These are phyloP conservation scores for Ictalurus punctatus DNA, from an alignment of 2,113 vertebrate species.

Conservation along the genomic window DNA sequence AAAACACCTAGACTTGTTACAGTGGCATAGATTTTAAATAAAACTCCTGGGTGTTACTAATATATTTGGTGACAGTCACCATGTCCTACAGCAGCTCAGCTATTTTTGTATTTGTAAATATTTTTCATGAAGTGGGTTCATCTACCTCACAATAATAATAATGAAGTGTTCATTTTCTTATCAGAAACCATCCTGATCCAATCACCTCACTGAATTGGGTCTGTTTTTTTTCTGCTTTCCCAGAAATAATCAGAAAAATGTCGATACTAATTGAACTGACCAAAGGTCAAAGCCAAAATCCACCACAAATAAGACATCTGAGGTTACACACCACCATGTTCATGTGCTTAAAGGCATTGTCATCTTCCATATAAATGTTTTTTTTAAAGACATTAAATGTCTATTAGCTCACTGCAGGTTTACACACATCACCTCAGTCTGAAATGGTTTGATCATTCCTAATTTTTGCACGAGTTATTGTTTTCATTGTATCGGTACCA, in stretches of 20 bases:
- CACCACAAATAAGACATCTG: not conserved
- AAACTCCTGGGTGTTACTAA: not conserved
- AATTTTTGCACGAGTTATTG: constrained; percentile 21
- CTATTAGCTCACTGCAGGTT: constrained; percentile 28
- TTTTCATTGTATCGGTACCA: constrained; percentile 33
- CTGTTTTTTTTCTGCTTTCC: constrained; percentile 44
- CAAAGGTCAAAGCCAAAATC: constrained; percentile 40
- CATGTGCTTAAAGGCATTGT: not conserved
- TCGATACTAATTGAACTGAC: constrained; percentile 23
- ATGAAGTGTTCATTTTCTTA: constrained; percentile 1
- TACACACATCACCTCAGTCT: constrained; percentile 44
- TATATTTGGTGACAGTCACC: not conserved
- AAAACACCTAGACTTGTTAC: constrained; percentile 2
- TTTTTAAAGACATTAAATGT: not conserved
- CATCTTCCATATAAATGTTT: not conserved
- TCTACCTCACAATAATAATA: constrained; percentile 68
- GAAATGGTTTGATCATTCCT: not conserved
- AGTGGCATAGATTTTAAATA: not conserved
- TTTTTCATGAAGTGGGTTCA: constrained; percentile 54
- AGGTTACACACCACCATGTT: not conserved
- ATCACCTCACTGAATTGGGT: constrained; percentile 31
- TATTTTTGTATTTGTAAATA: not conserved
- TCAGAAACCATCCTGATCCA: constrained; percentile 15
- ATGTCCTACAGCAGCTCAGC: not conserved
- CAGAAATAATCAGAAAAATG: constrained; percentile 46